Conservation (phyloP, 2,113 vertebrate species). For the Delphinapterus leucas region DNA sequence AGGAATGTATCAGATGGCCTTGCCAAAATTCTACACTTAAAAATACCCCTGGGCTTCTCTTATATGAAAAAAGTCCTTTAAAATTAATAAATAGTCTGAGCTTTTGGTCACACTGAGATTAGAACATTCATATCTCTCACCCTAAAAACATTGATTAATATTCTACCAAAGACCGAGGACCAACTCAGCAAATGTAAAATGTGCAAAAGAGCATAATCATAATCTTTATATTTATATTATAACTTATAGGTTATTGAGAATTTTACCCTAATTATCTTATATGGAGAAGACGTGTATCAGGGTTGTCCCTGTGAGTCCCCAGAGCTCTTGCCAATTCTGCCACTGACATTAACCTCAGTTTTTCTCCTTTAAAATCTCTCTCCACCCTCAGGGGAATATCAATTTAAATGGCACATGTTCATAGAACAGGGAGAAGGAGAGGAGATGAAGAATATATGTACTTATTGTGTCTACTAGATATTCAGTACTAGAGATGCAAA, state of each 20-base stretch:
- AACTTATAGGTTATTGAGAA: neutral
- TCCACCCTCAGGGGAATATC: neutral
- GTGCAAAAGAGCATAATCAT: neutral
- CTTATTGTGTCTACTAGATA: neutral
- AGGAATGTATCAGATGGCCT: slow-evolving; percentile 45
- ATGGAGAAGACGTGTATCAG: neutral
- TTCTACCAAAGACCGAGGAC: neutral
- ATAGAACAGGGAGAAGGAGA: neutral
- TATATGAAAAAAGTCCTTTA: slow-evolving; percentile 43
- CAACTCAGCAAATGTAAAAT: neutral
- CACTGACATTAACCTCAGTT: neutral
- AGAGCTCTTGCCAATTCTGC: neutral
- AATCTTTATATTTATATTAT: neutral
- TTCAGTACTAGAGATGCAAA: neutral
- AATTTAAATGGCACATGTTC: neutral
- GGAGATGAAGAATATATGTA: neutral
- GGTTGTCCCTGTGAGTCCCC: neutral
- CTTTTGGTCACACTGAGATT: slow-evolving; percentile 15
- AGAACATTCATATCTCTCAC: slow-evolving; percentile 27
- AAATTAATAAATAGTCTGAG: slow-evolving; percentile 59
- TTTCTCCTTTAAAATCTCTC: neutral
- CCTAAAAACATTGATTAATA: slow-evolving; percentile 18
- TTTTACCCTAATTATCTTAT: neutral
- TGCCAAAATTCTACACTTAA: slow-evolving; percentile 56
- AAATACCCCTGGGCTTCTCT: slow-evolving; percentile 53